Percentiles rank a stretch among this genome's conserved stretches.
Conservation (phyloP, 2,113 vertebrate species). For the Pitta sordida region DNA sequence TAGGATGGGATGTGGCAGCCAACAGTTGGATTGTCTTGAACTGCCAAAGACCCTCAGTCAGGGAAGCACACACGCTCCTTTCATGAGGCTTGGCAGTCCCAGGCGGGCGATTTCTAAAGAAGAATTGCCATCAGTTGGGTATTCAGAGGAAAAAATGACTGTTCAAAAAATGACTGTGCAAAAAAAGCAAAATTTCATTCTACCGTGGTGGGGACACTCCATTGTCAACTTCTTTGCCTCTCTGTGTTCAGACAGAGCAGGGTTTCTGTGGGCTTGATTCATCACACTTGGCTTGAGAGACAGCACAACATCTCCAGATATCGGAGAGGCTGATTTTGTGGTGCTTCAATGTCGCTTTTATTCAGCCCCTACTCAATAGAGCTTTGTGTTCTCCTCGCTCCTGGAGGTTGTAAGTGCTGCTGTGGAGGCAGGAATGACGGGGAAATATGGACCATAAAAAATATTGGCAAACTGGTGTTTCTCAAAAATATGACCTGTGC, state of each 20-base stretch:
- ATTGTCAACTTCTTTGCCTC: slow-evolving; percentile 51
- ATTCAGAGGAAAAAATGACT: slow-evolving; percentile 53
- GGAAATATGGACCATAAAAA: slow-evolving; percentile 42
- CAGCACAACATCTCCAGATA: slow-evolving; percentile 57
- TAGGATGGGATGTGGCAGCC: slow-evolving; percentile 34
- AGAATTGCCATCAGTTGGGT: slow-evolving; percentile 51
- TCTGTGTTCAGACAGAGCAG: slow-evolving; percentile 45
- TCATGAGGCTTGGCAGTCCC: slow-evolving; percentile 41
- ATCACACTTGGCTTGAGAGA: slow-evolving; percentile 60
- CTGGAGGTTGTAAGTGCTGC: slow-evolving; percentile 20
- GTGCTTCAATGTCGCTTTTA: slow-evolving; percentile 59
- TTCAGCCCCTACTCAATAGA: slow-evolving; percentile 32
- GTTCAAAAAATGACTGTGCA: slow-evolving; percentile 56
- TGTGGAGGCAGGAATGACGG: neutral
- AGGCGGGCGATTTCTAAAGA: neutral
- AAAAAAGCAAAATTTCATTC: slow-evolving; percentile 50
- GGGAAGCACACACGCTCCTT: slow-evolving; percentile 40
- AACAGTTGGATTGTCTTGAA: slow-evolving; percentile 11
- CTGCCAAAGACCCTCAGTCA: slow-evolving; percentile 51
- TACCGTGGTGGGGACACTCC: slow-evolving; percentile 1
- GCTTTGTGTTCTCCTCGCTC: slow-evolving; percentile 23
- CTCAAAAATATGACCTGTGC: slow-evolving; percentile 28
- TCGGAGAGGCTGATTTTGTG: slow-evolving; percentile 34
- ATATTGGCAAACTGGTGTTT: slow-evolving; percentile 6
- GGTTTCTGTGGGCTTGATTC: slow-evolving; percentile 49